phyloP scores from a whole-genome alignment of 2,888 invertebrate species.

The Clitarchus hookeri region DNA sequence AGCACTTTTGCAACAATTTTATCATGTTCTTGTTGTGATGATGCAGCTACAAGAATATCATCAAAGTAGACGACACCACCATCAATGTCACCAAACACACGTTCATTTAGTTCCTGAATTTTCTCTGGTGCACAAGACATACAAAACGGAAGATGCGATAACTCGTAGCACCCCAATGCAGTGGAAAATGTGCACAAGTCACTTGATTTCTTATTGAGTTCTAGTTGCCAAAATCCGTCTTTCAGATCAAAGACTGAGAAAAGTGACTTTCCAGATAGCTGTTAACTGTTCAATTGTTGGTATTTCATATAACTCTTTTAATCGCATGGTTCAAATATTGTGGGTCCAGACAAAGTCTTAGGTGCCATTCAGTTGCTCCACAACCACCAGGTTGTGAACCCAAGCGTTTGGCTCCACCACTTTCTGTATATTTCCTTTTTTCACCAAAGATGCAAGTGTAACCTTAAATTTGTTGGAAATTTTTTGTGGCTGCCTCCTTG shows the following conservation, averaged over 20 bases:
- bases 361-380: not conserved
- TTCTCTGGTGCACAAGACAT: not conserved
- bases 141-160: not conserved
- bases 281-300: not conserved
- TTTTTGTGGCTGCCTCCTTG: not conserved
- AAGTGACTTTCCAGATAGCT: not conserved
- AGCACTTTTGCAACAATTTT: not conserved
- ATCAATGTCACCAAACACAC: not conserved
- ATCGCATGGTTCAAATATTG: too few relatives aligned
- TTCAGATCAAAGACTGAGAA: too few relatives aligned
- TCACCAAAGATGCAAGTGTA: not conserved
- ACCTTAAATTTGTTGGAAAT: not conserved
- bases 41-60: not conserved
- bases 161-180: not conserved
- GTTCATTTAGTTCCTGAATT: too few relatives aligned
- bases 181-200: too few relatives aligned
- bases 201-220: too few relatives aligned
- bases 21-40: not conserved
- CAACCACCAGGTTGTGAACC: not conserved
- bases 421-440: not conserved
- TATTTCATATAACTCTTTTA: not conserved
- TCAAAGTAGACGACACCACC: not conserved
- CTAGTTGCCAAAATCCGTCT: too few relatives aligned
- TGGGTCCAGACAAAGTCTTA: not conserved
- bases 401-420: not conserved